A percentile compares a stretch with the other conserved stretches of the same genome.
These are phyloP conservation scores for Bimastos eiseni DNA, from an alignment of 2,888 invertebrate species.

Conservation along the genomic window DNA sequence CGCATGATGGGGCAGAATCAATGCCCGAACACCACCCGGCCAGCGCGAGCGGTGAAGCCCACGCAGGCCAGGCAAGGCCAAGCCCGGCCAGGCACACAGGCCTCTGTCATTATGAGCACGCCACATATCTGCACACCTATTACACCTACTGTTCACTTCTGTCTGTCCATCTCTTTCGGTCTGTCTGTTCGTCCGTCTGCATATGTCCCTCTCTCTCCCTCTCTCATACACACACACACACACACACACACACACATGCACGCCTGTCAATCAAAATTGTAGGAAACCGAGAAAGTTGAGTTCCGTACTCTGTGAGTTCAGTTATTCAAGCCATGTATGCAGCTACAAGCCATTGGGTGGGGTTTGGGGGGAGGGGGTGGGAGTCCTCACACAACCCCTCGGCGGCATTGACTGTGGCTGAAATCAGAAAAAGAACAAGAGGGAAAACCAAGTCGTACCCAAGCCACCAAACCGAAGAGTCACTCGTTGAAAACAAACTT, in stretches of 20 bases:
- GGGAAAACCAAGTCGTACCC: neutral
- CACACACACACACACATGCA: neutral
- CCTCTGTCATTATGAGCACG: neutral
- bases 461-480: neutral
- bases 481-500: neutral
- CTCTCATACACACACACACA: too few relatives aligned
- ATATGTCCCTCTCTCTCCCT: neutral
- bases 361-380: neutral
- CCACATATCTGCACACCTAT: constrained; percentile 13
- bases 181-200: neutral
- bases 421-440: neutral
- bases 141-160: neutral
- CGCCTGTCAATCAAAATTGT: neutral
- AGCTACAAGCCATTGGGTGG: neutral
- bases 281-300: neutral
- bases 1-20: neutral
- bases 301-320: neutral
- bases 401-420: neutral
- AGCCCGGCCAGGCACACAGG: constrained; percentile 3
- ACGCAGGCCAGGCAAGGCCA: neutral
- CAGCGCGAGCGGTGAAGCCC: neutral
- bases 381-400: too few relatives aligned
- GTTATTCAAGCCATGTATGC: neutral
- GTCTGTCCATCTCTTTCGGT: neutral
- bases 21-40: neutral